Conservation (phyloP, 2,797 vertebrate species). For the Micropoecilia bifurca region DNA sequence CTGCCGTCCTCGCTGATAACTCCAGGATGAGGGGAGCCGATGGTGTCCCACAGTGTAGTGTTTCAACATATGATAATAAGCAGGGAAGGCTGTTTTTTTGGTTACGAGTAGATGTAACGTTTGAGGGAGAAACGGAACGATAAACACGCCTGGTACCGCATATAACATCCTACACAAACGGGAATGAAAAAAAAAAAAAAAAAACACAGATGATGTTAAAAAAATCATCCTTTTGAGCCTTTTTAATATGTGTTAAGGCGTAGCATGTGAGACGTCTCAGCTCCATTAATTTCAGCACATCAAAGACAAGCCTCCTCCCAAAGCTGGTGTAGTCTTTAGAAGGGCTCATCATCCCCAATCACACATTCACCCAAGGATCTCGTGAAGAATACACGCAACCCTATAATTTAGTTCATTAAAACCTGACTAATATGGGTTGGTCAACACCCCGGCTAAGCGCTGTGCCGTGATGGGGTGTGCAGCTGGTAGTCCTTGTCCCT, state of each 20-base stretch:
- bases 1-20: slow-evolving; percentile 63
- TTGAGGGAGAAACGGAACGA: slow-evolving; percentile 59
- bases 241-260: slow-evolving; percentile 78
- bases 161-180: slow-evolving; percentile 42
- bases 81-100: slow-evolving; percentile 50
- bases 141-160: slow-evolving; percentile 30
- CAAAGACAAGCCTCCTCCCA: slow-evolving; percentile 76
- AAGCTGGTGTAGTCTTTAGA: slow-evolving; percentile 73
- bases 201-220: slow-evolving; percentile 63
- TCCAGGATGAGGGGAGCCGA: slow-evolving; percentile 69
- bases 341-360: slow-evolving; percentile 77
- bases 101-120: slow-evolving; percentile 61
- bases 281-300: slow-evolving; percentile 78
- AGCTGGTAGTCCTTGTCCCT: slow-evolving; percentile 67
- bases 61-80: slow-evolving; percentile 74
- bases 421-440: slow-evolving; percentile 43
- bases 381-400: slow-evolving; percentile 63
- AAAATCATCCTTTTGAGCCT: slow-evolving; percentile 67
- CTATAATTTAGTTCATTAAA: slow-evolving; percentile 71
- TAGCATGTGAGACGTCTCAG: slow-evolving; percentile 72
- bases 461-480: slow-evolving; percentile 35
- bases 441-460: slow-evolving; percentile 36
- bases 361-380: slow-evolving; percentile 69
- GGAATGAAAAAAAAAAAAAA: slow-evolving; percentile 18
- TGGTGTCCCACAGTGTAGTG: slow-evolving; percentile 62